Evolutionary conservation across 2,113 vertebrate species (phyloP).

Genomic region (Scatophagus argus): DNA sequence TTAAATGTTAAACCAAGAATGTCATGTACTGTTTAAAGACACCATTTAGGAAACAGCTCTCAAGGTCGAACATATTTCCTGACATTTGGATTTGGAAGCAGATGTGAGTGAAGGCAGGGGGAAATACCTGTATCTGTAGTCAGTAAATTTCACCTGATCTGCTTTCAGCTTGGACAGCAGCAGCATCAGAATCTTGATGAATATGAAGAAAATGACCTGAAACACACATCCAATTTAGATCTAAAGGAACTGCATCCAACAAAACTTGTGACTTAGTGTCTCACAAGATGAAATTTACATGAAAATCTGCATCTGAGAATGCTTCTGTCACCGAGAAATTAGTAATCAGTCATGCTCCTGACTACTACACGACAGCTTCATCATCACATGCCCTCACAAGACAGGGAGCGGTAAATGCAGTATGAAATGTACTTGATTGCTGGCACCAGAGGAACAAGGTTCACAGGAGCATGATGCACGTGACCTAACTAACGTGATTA

Average conservation of each 20-base stretch:
- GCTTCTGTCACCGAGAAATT: neutral
- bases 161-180: constrained; percentile 96
- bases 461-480: neutral
- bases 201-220: constrained; percentile 96
- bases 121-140: constrained; percentile 96
- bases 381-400: constrained; percentile 60
- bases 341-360: constrained; percentile 19
- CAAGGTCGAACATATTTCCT: neutral
- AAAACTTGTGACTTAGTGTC: neutral
- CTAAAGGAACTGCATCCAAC: neutral
- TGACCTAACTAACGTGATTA: neutral
- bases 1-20: constrained; percentile 23
- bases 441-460: neutral
- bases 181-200: constrained; percentile 94
- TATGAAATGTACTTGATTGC: neutral
- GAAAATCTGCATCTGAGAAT: neutral
- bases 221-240: constrained; percentile 53
- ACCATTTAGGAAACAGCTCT: neutral
- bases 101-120: neutral
- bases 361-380: neutral
- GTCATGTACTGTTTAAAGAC: neutral
- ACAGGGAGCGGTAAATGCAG: constrained; percentile 1
- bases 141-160: constrained; percentile 91
- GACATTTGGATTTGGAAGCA: neutral
- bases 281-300: neutral